Conservation (phyloP, 1,140 invertebrate species). For the Plectus sambesii region DNA sequence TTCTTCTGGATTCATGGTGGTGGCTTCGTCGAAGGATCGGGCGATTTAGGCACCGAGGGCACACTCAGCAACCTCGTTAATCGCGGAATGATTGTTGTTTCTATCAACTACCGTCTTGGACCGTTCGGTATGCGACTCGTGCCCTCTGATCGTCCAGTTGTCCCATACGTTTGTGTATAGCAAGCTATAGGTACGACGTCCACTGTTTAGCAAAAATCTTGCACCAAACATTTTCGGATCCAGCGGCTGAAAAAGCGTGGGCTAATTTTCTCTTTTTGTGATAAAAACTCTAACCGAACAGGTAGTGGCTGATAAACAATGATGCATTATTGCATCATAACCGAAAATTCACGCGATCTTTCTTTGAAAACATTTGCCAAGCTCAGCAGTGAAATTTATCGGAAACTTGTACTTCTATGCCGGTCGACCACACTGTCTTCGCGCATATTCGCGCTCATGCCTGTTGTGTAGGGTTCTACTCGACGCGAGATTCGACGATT, state of each 20-base stretch:
- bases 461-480: constrained; percentile 29
- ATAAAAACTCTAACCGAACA: too few relatives aligned
- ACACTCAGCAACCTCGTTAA: constrained; percentile 10
- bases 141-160: too few relatives aligned
- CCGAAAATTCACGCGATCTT: neutral
- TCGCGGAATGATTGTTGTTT: constrained; percentile 40
- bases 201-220: neutral
- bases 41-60: constrained; percentile 10
- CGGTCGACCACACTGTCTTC: neutral
- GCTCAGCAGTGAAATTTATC: neutral
- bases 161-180: neutral
- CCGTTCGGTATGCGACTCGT: constrained; percentile 25
- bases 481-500: constrained; percentile 4
- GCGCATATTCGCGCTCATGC: neutral
- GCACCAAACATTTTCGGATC: too few relatives aligned
- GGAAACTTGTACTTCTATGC: neutral
- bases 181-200: constrained; percentile 25
- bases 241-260: too few relatives aligned
- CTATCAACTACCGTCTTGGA: constrained; percentile 42
- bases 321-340: too few relatives aligned
- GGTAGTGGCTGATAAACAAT: too few relatives aligned
- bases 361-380: neutral
- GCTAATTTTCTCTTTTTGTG: too few relatives aligned
- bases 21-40: constrained; percentile 10
- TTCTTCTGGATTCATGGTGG: constrained; percentile 26